Evolutionary conservation across 2,113 vertebrate genomes (phyloP).

Genomic region (Cebidichthys violaceus): DNA sequence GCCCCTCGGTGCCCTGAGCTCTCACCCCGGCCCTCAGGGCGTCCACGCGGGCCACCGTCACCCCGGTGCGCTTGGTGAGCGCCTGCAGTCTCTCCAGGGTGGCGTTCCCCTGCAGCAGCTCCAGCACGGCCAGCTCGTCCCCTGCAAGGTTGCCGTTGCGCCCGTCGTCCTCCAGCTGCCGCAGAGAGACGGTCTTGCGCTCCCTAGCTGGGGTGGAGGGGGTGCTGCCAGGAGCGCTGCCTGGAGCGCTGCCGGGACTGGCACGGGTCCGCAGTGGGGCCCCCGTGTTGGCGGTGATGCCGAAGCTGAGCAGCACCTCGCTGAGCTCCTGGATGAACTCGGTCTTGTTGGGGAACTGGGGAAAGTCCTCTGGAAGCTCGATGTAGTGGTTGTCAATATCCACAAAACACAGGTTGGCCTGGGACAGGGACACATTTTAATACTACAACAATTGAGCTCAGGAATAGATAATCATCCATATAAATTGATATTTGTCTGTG

Average conservation of each 20-base stretch:
- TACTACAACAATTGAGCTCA: not conserved
- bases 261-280: conserved; percentile 80
- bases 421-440: conserved; percentile 40
- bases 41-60: conserved; percentile 86
- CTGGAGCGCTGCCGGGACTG: conserved; percentile 75
- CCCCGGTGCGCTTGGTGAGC: conserved; percentile 88
- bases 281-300: conserved; percentile 83
- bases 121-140: conserved; percentile 85
- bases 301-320: conserved; percentile 88
- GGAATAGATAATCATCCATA: not conserved
- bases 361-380: conserved; percentile 93
- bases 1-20: conserved; percentile 60
- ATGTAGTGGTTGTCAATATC: conserved; percentile 94
- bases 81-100: conserved; percentile 90
- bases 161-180: conserved; percentile 88
- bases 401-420: conserved; percentile 96
- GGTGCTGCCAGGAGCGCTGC: conserved; percentile 13
- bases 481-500: not conserved
- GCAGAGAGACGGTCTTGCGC: conserved; percentile 84
- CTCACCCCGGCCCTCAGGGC: conserved; percentile 74
- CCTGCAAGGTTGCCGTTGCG: conserved; percentile 89
- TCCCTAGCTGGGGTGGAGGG: conserved; percentile 83
- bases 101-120: conserved; percentile 89
- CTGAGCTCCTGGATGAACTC: conserved; percentile 92
- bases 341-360: conserved; percentile 91